phyloP scores from a whole-genome alignment of 1,140 invertebrate genomes.

The Ceratitis capitata region DNA sequence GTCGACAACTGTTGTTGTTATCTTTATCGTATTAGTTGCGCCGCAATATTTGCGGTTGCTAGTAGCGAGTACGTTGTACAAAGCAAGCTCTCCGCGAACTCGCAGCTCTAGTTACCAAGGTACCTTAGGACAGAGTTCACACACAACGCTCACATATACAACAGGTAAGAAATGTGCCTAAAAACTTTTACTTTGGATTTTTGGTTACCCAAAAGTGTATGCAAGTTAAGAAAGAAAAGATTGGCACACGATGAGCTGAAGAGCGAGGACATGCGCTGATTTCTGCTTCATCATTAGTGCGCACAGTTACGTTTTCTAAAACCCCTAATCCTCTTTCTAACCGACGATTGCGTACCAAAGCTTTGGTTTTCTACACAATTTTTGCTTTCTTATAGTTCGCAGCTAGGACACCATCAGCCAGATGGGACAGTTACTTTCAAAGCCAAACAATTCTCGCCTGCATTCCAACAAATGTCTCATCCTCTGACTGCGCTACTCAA shows the following conservation, averaged over 20 bases:
- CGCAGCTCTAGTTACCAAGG: too few relatives aligned
- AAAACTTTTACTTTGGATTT: background rate
- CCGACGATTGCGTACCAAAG: background rate
- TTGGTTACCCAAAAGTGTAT: background rate
- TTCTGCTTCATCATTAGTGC: background rate
- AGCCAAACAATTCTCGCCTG: background rate
- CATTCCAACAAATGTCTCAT: conserved; percentile 23
- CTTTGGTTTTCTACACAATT: background rate
- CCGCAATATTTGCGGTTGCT: conserved; percentile 13
- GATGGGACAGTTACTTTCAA: background rate
- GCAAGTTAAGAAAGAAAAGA: background rate
- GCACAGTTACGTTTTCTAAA: background rate
- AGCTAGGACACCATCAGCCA: background rate
- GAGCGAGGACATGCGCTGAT: background rate
- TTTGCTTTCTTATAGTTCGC: background rate
- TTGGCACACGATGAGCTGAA: background rate
- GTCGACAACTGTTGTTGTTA: background rate
- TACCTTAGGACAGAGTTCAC: too few relatives aligned
- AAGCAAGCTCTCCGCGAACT: background rate
- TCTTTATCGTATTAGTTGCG: background rate
- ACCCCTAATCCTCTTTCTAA: background rate
- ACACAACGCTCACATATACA: too few relatives aligned
- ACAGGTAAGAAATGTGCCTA: background rate
- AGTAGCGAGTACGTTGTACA: background rate
- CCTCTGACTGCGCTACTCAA: background rate